Conservation (phyloP, 1,140 invertebrate genomes). For the Hyphantria cunea region DNA sequence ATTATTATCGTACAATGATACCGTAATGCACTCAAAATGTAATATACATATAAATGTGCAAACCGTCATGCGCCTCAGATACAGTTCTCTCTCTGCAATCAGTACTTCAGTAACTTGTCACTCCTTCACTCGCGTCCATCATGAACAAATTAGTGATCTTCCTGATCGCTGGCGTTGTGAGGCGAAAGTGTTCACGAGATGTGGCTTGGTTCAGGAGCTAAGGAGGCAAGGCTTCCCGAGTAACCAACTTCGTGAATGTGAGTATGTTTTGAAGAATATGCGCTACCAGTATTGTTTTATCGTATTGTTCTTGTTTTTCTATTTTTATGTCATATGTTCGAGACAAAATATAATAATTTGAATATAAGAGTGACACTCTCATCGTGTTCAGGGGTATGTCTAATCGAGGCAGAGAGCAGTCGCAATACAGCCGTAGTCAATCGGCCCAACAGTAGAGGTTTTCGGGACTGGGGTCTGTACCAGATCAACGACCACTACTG, state of each 20-base stretch:
- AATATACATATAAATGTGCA: too few relatives aligned
- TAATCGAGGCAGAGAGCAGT: constrained; percentile 2
- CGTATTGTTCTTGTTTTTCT: too few relatives aligned
- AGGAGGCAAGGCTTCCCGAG: neutral
- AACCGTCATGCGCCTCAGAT: neutral
- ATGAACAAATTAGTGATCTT: neutral
- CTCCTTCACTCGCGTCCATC: neutral
- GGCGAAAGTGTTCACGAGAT: constrained; percentile 2
- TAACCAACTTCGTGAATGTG: neutral
- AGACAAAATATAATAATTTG: too few relatives aligned
- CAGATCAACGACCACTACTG: constrained; percentile 1
- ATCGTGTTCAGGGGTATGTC: neutral
- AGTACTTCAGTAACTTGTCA: neutral
- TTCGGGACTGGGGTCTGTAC: neutral
- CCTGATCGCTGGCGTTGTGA: neutral
- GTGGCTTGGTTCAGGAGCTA: neutral
- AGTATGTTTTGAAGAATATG: too few relatives aligned
- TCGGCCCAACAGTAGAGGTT: neutral
- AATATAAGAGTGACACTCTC: neutral
- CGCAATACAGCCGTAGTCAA: neutral
- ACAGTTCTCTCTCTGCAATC: neutral
- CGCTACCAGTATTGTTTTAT: too few relatives aligned
- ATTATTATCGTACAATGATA: too few relatives aligned
- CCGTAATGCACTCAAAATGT: too few relatives aligned
- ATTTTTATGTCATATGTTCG: too few relatives aligned